phyloP scores from a whole-genome alignment of 2,113 vertebrate genomes.

The Sebastes fasciatus region DNA sequence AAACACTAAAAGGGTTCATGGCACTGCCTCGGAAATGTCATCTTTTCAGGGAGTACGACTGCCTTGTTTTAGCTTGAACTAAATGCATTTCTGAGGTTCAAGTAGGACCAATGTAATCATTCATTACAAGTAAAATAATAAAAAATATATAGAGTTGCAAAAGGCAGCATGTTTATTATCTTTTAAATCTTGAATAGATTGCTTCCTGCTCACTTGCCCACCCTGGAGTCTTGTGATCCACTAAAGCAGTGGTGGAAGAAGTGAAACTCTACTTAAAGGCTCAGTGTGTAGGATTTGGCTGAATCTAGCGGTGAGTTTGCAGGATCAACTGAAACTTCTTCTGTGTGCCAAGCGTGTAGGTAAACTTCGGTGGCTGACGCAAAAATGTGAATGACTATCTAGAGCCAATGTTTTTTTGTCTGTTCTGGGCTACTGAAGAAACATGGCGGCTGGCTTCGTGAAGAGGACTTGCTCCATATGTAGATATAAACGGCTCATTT shows the following conservation, averaged over 20 bases:
- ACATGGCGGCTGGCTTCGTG: too few species aligned
- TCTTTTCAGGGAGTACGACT: conserved; percentile 9
- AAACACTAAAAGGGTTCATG: background rate
- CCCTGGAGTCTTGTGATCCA: background rate
- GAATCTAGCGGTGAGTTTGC: too few species aligned
- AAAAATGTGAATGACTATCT: too few species aligned
- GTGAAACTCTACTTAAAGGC: background rate
- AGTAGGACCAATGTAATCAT: background rate
- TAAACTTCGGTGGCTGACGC: too few species aligned
- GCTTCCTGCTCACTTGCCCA: too few species aligned
- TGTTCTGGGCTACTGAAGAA: too few species aligned
- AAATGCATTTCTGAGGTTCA: background rate
- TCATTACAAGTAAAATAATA: background rate
- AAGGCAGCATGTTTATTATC: background rate
- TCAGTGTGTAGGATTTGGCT: too few species aligned
- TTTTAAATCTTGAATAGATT: background rate
- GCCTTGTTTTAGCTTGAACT: background rate
- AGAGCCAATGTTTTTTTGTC: too few species aligned
- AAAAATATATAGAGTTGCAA: background rate
- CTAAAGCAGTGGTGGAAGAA: background rate
- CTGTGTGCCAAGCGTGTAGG: too few species aligned
- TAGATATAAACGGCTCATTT: too few species aligned
- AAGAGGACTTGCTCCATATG: too few species aligned
- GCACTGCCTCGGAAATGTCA: background rate
- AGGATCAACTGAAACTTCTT: too few species aligned